Evolutionary conservation across 30 jellyfish, hydroid and myxozoan species (phyloP), one percentile per base, ranked within the genome.

Genomic region (Hydra vulgaris): DNA sequence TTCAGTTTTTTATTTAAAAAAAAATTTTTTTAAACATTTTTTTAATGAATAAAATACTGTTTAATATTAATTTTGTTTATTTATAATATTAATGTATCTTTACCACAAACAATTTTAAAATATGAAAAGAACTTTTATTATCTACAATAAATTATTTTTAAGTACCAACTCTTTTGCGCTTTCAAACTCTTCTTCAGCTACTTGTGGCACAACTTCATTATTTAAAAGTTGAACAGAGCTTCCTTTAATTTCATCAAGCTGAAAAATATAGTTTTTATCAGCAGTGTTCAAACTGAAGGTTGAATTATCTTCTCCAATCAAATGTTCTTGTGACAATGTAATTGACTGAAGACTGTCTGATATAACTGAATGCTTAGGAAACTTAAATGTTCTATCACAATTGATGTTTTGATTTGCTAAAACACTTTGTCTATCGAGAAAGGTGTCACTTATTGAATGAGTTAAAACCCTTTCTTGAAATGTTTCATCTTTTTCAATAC

Each of bases 171-270:
- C 26, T 15, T 80, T 84, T 7, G 84, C 67, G 23, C 71, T 79
- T 52, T 78, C 88, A 53, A 61, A 26, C 81, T 73, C 78, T 52
- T 79, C 84, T 21, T 87, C 95, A 24, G 81, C 74, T 74, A 77
- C 88, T n/a, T 85, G 95, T 69, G 61, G 61, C 61, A 40, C 12
- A 40, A 5, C 12, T 40, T 40, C 61, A 40, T 40, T 3, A 40
- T 12, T 40, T 3, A 40, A 12, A 40, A 3, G 61, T 12, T 40
- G 61, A 40, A 40, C 61, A 40, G 61, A 40, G 61, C 61, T 40
- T 40, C 61, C 61, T 40, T 3, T 40, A 3, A 12, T 40, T 40
- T 40, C 12, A 40, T 40, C 8, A 12, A 3, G 61, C 61, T 3
- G 61, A 40, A 12, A 12, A 40, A 12, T 12, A 40, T 40, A 3